Percentiles rank a stretch among this genome's conserved stretches.
These are phyloP conservation scores for Panulirus ornatus DNA, from an alignment of 1,140 invertebrate species.

Conservation along the genomic window DNA sequence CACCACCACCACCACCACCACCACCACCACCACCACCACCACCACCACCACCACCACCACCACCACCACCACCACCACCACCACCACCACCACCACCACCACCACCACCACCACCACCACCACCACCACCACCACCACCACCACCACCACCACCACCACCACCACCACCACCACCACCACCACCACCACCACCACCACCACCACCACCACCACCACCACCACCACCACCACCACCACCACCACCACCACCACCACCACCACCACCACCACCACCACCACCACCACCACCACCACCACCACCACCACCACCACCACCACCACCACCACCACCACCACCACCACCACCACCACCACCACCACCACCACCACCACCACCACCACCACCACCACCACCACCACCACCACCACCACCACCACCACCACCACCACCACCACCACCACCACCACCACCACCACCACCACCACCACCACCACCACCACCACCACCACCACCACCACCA, in stretches of 20 bases:
- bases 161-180: conserved; percentile 1
- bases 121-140: not conserved
- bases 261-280: not conserved
- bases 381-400: not conserved
- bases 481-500: not conserved
- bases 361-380: not conserved
- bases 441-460: not conserved
- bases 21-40: not conserved
- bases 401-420: not conserved
- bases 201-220: not conserved
- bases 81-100: not conserved
- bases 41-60: not conserved
- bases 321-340: not conserved
- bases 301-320: not conserved
- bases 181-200: not conserved
- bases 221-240: not conserved
- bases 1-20: not conserved
- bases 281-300: not conserved
- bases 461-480: not conserved
- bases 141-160: not conserved
- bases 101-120: not conserved
- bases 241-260: not conserved
- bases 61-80: not conserved
- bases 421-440: conserved; percentile 2
- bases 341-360: not conserved